Evolutionary conservation across 2,888 invertebrate species (phyloP), one percentile per base, ranked within the genome.

Genomic region (Polylopha cassiicola): DNA sequence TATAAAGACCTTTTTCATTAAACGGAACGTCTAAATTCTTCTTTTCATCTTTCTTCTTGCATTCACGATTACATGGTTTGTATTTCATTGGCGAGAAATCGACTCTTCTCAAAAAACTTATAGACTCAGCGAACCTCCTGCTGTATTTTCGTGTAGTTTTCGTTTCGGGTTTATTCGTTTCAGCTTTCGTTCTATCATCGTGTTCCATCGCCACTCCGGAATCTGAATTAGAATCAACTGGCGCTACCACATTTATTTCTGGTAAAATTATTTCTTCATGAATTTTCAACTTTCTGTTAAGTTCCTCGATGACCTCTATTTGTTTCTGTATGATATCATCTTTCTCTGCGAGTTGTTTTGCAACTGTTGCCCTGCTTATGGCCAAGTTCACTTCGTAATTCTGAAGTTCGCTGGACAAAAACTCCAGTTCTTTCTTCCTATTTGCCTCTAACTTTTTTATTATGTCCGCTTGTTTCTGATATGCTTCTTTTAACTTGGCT

Each of bases 71-170:
- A 27, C 63, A 55, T 1, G 84, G 79, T 44, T 85, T 85, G 44
- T 81, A 81, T 60, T 82, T 85, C 65, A 82, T 85, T 3, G 85
- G 85, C 2, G 85, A 85, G 49, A 85, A 85, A 43, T 85, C 85
- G 1, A 85, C 84, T 53, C 82, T 66, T 2, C 85, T 64, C 26
- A 85, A 57, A 50, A 84, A 85, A 52, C 80, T 81, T 14, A 85
- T 85, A 0, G 85, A 80, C 31, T 85, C 85, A 4, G 82, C 82
- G 46, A 85, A 82, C 23, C 77, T 67, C 53, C 76, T 64, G 47
- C 81, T 81, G 39, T 73, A 82, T 61, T 85, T 85, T 43, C 84
- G 67, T 1, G 61, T 61, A 1, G 75, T 46, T 65, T 81, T 82
- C 0, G 53, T 48, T 53, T 81, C 81, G 4, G 60, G 47, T 51